Evolutionary conservation across 2,888 invertebrate genomes (phyloP), one percentile per base, ranked within the genome.

Genomic region (Drosophila phalerata): DNA sequence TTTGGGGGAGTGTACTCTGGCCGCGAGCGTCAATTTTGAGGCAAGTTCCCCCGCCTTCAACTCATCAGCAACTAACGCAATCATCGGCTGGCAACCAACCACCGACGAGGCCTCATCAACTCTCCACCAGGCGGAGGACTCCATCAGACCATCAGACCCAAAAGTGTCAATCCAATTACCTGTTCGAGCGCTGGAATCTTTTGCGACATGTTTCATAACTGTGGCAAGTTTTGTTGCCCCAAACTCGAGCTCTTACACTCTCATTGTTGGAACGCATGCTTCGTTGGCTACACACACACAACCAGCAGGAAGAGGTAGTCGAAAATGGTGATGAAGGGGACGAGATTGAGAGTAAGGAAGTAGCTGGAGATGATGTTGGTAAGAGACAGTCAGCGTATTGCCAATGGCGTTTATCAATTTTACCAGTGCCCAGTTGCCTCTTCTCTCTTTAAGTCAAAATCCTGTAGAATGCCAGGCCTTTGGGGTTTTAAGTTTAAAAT

Each of bases 111-210:
- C 74, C 87, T 89, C 89, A 89, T 85, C 85, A 85, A 85, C 71
- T 82, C 83, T 73, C 69, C 71, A 70, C 72, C 75, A 72, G 64
- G 61, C 47, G 37, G 34, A 49, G 43, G 42, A 47, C 28, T 34
- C 49, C 37, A 37, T 37, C 34, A 89, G 78, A 86, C 32, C 37
- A 37, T 37, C 34, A 89, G 78, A 86, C 79, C 90, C 85, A 84
- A 83, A 91, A 90, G 90, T 91, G 91, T 91, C 91, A 91, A 91
- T 91, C 91, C 91, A 90, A 90, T 90, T 90, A 90, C 90, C 90
- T 89, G 89, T 84, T 89, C 81, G 90, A 88, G 80, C 79, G 79
- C 83, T 75, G 85, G 87, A 90, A 89, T 90, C 88, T 84, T 86
- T 90, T 85, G 90, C 90, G 90, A 89, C 90, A 89, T 89, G 89